Conservation (phyloP, 2,113 vertebrate species). For the Psephotus haematonotus region DNA sequence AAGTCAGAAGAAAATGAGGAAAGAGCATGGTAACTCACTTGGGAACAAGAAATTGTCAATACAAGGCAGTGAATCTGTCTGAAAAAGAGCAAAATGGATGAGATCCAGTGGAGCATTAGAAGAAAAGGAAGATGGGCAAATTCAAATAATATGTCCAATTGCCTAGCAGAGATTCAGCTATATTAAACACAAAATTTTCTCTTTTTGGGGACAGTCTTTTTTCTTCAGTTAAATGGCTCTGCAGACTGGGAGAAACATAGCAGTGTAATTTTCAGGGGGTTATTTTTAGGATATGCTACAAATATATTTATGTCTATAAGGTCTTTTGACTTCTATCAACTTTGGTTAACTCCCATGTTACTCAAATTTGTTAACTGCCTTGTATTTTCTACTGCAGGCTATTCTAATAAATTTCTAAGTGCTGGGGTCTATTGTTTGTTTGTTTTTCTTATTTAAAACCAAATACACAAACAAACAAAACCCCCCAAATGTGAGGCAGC, state of each 20-base stretch:
- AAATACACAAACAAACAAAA: background rate
- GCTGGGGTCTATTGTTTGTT: rapidly evolving
- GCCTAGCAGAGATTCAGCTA: background rate
- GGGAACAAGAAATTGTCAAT: background rate
- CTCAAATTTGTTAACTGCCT: background rate
- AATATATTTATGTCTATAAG: background rate
- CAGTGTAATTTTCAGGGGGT: no score
- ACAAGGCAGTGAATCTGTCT: background rate
- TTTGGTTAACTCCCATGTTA: background rate
- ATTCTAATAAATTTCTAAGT: background rate
- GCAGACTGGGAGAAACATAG: background rate
- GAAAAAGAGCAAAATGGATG: background rate
- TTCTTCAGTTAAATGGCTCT: background rate
- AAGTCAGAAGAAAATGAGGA: background rate
- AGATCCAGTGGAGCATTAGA: background rate
- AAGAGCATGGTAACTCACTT: background rate
- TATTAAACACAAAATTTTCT: background rate
- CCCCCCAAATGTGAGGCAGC: rapidly evolving
- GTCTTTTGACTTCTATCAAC: background rate
- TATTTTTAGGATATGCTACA: background rate
- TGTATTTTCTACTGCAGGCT: background rate
- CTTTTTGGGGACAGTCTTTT: background rate
- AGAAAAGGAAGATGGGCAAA: background rate
- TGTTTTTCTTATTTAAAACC: background rate
- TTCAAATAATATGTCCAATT: background rate